Conservation (phyloP, 2,888 invertebrate species). For the Tenthredo mesomela region DNA sequence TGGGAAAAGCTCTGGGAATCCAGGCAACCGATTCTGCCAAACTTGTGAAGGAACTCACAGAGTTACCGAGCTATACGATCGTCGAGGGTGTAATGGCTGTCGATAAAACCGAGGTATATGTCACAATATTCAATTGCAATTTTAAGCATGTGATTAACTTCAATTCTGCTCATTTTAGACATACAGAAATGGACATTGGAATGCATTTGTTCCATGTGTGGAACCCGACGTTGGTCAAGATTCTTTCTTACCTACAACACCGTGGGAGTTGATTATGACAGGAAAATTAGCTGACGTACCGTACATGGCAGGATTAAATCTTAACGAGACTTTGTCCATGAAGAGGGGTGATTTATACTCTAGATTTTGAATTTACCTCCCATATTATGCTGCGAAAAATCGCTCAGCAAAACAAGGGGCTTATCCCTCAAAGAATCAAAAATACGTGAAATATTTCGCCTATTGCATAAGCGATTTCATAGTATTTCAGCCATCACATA, state of each 20-base stretch:
- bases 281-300: slow-evolving; percentile 71
- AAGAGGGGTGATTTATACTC: slow-evolving; percentile 60
- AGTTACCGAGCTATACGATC: slow-evolving; percentile 24
- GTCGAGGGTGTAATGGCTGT: slow-evolving; percentile 15
- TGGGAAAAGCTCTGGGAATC: slow-evolving; percentile 71
- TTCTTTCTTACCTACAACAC: slow-evolving; percentile 69
- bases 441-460: not conserved
- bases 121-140: not conserved
- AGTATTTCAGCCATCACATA: not conserved
- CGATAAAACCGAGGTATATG: slow-evolving; percentile 8
- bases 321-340: slow-evolving; percentile 66
- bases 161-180: slow-evolving; percentile 61
- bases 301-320: slow-evolving; percentile 66
- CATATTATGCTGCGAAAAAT: not conserved
- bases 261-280: slow-evolving; percentile 71
- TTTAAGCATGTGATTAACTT: not conserved
- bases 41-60: slow-evolving; percentile 59
- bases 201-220: slow-evolving; percentile 68
- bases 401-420: too few species aligned
- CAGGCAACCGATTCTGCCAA: slow-evolving; percentile 68
- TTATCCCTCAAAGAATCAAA: not conserved
- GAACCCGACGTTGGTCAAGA: slow-evolving; percentile 71
- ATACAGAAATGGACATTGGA: slow-evolving; percentile 62
- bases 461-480: not conserved
- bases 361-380: not conserved